phyloP scores from a whole-genome alignment of 2,113 vertebrate genomes.

The Neoarius graeffei region DNA sequence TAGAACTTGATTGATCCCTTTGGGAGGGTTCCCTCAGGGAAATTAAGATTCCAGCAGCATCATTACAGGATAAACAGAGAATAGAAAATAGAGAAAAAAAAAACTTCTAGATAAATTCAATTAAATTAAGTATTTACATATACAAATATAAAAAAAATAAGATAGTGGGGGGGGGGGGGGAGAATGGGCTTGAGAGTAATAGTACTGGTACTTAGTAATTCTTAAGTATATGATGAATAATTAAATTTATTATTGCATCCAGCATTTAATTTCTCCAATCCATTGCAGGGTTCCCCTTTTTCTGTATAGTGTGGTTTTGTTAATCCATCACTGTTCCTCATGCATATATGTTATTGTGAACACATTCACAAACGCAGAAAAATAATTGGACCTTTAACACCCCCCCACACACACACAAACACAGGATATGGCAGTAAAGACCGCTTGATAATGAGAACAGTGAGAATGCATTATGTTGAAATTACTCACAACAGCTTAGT shows the following conservation, averaged over 20 bases:
- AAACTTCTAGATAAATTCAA: too few relatives aligned
- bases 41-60: too few relatives aligned
- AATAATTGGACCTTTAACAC: neutral
- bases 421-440: neutral
- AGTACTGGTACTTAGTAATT: too few relatives aligned
- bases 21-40: too few relatives aligned
- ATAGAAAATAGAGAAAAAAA: too few relatives aligned
- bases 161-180: too few relatives aligned
- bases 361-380: neutral
- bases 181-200: neutral
- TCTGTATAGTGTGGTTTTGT: neutral
- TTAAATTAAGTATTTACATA: too few relatives aligned
- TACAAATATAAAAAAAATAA: too few relatives aligned
- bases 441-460: slow-evolving; percentile 11
- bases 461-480: neutral
- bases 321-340: neutral
- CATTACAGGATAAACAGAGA: too few relatives aligned
- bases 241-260: neutral
- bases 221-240: neutral
- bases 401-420: neutral
- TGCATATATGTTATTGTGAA: neutral
- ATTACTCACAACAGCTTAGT: slow-evolving; percentile 97
- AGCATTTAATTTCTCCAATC: neutral
- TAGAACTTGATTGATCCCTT: too few relatives aligned
- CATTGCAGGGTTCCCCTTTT: neutral